Conservation (phyloP, 2,888 invertebrate genomes). For the Synergus japonicus region DNA sequence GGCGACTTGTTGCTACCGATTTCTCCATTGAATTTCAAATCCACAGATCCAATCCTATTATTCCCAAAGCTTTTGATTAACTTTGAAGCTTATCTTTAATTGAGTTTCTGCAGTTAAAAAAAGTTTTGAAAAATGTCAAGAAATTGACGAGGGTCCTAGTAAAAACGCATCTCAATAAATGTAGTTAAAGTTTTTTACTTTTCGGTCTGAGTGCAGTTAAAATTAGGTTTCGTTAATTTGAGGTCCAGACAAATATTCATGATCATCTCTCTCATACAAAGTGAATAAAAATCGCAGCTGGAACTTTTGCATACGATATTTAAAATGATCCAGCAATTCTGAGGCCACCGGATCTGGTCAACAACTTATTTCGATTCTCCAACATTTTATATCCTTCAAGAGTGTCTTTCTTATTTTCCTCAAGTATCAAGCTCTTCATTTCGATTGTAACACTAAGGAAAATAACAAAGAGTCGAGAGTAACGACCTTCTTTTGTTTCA, state of each 20-base stretch:
- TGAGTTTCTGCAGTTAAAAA: no score
- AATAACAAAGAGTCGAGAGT: background rate
- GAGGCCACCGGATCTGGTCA: slow-evolving; percentile 19
- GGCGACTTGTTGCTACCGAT: no score
- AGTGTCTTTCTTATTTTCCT: background rate
- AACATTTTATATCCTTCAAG: background rate
- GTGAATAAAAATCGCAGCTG: slow-evolving; percentile 15
- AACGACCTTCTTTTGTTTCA: background rate
- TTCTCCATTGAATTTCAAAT: no score
- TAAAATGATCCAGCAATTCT: slow-evolving; percentile 28
- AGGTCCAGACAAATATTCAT: slow-evolving; percentile 20
- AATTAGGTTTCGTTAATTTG: slow-evolving; percentile 37
- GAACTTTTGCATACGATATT: background rate
- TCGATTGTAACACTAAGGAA: background rate
- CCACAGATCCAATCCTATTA: no score
- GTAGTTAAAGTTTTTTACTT: background rate
- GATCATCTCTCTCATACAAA: slow-evolving; percentile 19
- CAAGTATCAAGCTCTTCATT: background rate
- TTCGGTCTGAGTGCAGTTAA: slow-evolving; percentile 27
- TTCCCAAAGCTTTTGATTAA: no score
- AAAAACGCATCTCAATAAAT: background rate
- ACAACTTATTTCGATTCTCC: slow-evolving; percentile 13
- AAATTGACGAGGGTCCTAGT: background rate
- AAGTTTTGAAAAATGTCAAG: no score
- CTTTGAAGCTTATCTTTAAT: no score